Base-by-base conservation (phyloP, 1,140 invertebrate species). In the Hycleus cichorii region DNA sequence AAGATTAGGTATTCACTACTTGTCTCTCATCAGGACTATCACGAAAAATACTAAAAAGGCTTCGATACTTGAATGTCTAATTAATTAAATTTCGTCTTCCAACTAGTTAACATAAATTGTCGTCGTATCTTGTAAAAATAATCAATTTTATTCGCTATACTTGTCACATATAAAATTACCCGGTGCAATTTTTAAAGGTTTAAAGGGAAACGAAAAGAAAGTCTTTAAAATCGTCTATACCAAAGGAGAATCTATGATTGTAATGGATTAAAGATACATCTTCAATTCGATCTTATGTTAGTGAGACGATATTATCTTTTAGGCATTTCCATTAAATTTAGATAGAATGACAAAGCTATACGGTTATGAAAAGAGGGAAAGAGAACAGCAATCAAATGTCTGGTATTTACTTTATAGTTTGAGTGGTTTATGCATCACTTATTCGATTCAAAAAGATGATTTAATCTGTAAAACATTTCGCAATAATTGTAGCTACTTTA, bases 51-150 rank as follows among this genome's bases (percentile, higher is more conserved):
- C 67, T 68, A 69, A 69, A 40, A 66, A 67, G 66, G 62, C 64
- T 64, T 68, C 68, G 68, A 69, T 69, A 65, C 68, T 68, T 63
- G 68, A 69, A 69, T 69, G 68, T 63, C 58, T 66, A 69, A 67
- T 69, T 69, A 69, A 69, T 69, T 64, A 64, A 61, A 69, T 69
- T 69, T 64, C 25, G 39, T 42, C 32, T 55, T 11, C 48, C 48
- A 44, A 49, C 62, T 59, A 39, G 64, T 65, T 65, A 64, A 55
- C 62, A 64, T 64, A 64, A 64, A 60, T 63, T 64, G 32, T 46
- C 48, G 53, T 47, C 43, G 47, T 26, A 39, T 27, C 24, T 32
- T 32, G 7, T 32, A 32, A 3, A 32, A 32, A 32, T 32, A 32
- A 32, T 32, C 32, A 32, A 32, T 32, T 32, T 32, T 7, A 7